Evolutionary conservation across 2,797 vertebrate genomes (phyloP).

Genomic region (Gymnopithys bicolor): DNA sequence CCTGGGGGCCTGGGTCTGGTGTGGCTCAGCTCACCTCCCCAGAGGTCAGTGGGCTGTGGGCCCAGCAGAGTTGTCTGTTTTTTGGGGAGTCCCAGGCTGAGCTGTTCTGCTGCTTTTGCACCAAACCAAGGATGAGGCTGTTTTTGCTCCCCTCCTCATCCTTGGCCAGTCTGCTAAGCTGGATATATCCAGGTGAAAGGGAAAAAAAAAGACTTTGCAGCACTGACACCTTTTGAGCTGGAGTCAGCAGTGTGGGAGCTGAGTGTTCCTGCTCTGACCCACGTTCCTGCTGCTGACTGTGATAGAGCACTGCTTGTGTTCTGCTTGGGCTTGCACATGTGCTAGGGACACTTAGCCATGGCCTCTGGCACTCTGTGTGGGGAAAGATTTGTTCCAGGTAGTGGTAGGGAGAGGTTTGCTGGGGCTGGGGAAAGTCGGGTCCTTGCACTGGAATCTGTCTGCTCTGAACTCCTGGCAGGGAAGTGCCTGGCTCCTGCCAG

Average conservation of each 20-base stretch:
- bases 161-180: not conserved
- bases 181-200: not conserved
- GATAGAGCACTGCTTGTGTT: not conserved
- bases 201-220: not conserved
- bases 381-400: not conserved
- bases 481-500: not conserved
- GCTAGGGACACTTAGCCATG: accelerated
- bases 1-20: not conserved
- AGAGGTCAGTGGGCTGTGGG: not conserved
- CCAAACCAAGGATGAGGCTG: not conserved
- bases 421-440: not conserved
- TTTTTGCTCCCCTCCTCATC: not conserved
- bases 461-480: not conserved
- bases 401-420: not conserved
- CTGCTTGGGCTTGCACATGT: not conserved
- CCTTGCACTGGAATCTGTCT: not conserved
- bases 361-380: not conserved
- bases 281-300: not conserved
- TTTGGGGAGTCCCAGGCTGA: not conserved
- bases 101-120: not conserved
- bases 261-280: not conserved
- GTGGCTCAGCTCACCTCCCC: not conserved
- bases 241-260: not conserved
- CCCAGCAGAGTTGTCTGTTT: not conserved
- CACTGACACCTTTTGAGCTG: not conserved